Evolutionary conservation across 2,113 vertebrate species (phyloP).

Genomic region (Gulo gulo): DNA sequence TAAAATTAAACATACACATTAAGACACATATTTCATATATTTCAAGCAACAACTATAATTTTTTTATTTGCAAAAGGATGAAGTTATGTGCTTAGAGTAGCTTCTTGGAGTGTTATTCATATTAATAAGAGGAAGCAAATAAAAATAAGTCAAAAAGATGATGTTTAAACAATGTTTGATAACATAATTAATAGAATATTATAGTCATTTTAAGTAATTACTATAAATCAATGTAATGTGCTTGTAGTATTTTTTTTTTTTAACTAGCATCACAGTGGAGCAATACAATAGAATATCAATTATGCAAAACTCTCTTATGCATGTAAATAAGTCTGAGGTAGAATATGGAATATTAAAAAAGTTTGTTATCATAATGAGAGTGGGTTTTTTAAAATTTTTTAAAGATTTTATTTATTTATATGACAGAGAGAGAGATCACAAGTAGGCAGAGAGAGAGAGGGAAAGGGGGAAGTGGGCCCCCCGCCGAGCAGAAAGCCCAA

Average conservation of each 20-base stretch:
- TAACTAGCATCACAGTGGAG: background rate
- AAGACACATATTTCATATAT: background rate
- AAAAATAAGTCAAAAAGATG: background rate
- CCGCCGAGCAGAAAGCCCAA: too few species aligned
- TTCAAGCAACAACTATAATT: background rate
- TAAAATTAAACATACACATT: background rate
- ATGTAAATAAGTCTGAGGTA: background rate
- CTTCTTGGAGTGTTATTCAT: background rate
- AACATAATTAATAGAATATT: background rate
- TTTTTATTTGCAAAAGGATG: background rate
- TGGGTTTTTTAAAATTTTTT: background rate
- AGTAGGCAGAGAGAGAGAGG: too few species aligned
- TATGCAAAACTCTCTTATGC: background rate
- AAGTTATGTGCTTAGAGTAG: background rate
- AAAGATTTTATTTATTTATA: too few species aligned
- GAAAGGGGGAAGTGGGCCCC: too few species aligned
- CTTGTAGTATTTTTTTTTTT: background rate
- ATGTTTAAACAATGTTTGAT: background rate
- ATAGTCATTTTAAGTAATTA: background rate
- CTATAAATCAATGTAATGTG: background rate
- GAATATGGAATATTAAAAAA: background rate
- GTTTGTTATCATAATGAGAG: background rate
- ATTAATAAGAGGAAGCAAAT: background rate
- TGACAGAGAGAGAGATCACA: too few species aligned
- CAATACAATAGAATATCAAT: background rate